These are phyloP conservation scores for Geophilus truncorum DNA, from an alignment of 2,888 invertebrate genomes.

Conservation along the genomic window DNA sequence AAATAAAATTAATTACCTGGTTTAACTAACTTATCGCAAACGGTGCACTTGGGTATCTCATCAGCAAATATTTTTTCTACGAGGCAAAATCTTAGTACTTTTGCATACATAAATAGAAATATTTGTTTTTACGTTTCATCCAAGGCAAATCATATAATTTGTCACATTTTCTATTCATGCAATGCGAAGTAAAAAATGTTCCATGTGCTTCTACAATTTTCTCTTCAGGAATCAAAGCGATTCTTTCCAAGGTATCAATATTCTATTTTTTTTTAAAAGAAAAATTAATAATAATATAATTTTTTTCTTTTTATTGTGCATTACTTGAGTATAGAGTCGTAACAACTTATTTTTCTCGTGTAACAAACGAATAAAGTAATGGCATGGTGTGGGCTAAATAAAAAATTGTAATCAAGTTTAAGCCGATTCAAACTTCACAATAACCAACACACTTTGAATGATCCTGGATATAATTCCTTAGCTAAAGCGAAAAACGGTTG, in stretches of 20 bases:
- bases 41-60: conserved; percentile 68
- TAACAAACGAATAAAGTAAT: conserved; percentile 82
- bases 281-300: neutral
- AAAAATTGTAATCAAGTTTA: too few species aligned
- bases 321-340: conserved; percentile 55
- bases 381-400: conserved; percentile 82
- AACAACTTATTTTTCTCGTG: conserved; percentile 67
- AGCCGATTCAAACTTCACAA: too few species aligned
- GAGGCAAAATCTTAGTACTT: conserved; percentile 41
- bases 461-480: conserved; percentile 81
- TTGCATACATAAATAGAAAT: neutral
- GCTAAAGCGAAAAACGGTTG: conserved; percentile 88
- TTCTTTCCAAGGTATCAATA: conserved; percentile 85
- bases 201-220: conserved; percentile 94
- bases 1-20: conserved; percentile 53
- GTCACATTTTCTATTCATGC: conserved; percentile 62
- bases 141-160: conserved; percentile 69
- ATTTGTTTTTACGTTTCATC: conserved; percentile 65
- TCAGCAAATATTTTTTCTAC: conserved; percentile 67
- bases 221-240: conserved; percentile 74
- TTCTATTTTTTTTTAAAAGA: too few species aligned
- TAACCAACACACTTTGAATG: too few species aligned
- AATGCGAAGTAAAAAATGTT: conserved; percentile 82
- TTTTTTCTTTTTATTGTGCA: neutral
- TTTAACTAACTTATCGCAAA: conserved; percentile 73